Base-by-base conservation (phyloP, 2,797 vertebrate genomes). In the Artibeus lituratus region DNA sequence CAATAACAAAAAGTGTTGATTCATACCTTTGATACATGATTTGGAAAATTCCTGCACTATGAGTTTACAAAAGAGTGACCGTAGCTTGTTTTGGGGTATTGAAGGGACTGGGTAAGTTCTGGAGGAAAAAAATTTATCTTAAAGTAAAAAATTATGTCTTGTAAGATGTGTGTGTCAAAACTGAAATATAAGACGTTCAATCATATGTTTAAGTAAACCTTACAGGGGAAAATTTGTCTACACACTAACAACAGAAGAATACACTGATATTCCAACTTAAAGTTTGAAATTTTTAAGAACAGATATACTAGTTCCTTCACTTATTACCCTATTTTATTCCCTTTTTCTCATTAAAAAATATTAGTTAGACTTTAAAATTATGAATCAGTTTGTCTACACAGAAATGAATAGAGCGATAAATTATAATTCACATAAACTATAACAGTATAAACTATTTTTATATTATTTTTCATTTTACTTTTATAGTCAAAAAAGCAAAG, bases 381-480 rank as follows among this genome's bases (percentile, higher is more conserved):
- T 78, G 24, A 95, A 26, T 87, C 21, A 72, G 84, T 90, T 96
- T 69, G 29, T 62, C 35, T 92, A 72, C 59, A 73, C 44, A 35
- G 57, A 81, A 69, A n/a, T 55, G 11, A 78, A 57, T 29, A 74
- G 83, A 90, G 78, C 24, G 2, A 73, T 69, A 94, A 92, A 47
- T 85, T 21, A 57, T 5, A 90, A 42, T 81, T 95, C 62, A 82
- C 59, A 72, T 73, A 76, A 93, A 95, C 37, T 35, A 3, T 47
- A 82, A 49, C 16, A 35, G 12, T 59, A 59, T 15, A 72, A 84
- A 7, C 18, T 80, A 77, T 91, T 76, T 87, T 37, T 44, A 78
- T 44, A 26, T 74, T 95, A 57, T 14, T 49, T 73, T 94, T 93
- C 92, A 78, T 82, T 95, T 91, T 96, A 7, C 29, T 80, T 91